Evolutionary conservation across 2,888 invertebrate species (phyloP).

Genomic region (Piscicola geometra): DNA sequence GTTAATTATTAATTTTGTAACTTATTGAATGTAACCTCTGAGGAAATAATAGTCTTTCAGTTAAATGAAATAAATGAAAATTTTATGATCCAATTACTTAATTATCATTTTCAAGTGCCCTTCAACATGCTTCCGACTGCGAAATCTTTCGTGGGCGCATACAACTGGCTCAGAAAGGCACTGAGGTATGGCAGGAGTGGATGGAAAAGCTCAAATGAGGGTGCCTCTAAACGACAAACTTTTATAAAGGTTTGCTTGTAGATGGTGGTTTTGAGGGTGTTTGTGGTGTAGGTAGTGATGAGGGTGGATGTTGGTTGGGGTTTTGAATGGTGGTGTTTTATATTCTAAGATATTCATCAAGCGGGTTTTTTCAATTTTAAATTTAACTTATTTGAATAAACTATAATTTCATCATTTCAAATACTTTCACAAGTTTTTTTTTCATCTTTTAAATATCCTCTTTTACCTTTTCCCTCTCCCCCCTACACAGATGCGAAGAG

Average conservation of each 20-base stretch:
- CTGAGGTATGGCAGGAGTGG: constrained; percentile 31
- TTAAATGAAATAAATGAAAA: too few relatives aligned
- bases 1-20: too few relatives aligned
- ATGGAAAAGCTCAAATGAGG: neutral
- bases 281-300: neutral
- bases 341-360: too few relatives aligned
- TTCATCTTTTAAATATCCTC: neutral
- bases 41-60: too few relatives aligned
- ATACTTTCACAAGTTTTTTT: too few relatives aligned
- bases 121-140: constrained; percentile 64
- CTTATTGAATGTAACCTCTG: too few relatives aligned
- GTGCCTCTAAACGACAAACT: neutral
- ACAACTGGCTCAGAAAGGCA: constrained; percentile 39
- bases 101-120: constrained; percentile 57
- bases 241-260: neutral
- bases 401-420: too few relatives aligned
- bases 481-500: constrained; percentile 44
- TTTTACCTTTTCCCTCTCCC: neutral
- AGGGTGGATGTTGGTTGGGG: neutral
- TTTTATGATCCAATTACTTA: too few relatives aligned
- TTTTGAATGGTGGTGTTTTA: too few relatives aligned
- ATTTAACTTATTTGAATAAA: too few relatives aligned
- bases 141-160: constrained; percentile 51
- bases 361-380: too few relatives aligned
- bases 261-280: neutral